These are phyloP conservation scores for Montifringilla adamsi DNA, from an alignment of 2,113 vertebrate species.

Conservation along the genomic window DNA sequence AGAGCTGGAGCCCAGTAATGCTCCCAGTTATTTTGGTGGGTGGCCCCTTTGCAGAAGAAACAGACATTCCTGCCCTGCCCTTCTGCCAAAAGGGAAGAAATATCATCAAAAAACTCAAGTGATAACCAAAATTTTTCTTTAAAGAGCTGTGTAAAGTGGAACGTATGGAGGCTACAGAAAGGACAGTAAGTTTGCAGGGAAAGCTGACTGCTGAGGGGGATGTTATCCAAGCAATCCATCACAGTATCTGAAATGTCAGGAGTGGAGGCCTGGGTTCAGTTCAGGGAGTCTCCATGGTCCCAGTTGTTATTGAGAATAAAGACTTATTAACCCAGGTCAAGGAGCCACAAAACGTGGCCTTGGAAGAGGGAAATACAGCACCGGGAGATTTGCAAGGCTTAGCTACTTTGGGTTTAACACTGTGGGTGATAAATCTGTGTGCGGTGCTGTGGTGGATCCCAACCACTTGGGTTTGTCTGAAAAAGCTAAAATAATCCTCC, in stretches of 20 bases:
- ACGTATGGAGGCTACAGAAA: background rate
- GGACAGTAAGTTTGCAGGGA: background rate
- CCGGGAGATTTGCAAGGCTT: conserved; percentile 39
- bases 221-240: conserved; percentile 44
- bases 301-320: conserved; percentile 53
- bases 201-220: background rate
- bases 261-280: background rate
- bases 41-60: background rate
- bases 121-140: background rate
- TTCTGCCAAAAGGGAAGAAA: background rate
- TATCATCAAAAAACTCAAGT: background rate
- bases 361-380: background rate
- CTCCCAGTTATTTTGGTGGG: background rate
- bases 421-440: conserved; percentile 8
- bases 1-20: background rate
- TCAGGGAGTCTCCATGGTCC: conserved; percentile 18
- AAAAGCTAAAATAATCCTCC: conserved; percentile 13
- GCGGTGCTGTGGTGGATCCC: background rate
- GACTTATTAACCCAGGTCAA: conserved; percentile 57
- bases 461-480: background rate
- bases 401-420: conserved; percentile 12
- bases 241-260: background rate
- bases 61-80: background rate
- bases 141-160: background rate
- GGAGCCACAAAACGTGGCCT: conserved; percentile 13